Conservation (phyloP, 2,113 vertebrate species). For the Lophura nycthemera region DNA sequence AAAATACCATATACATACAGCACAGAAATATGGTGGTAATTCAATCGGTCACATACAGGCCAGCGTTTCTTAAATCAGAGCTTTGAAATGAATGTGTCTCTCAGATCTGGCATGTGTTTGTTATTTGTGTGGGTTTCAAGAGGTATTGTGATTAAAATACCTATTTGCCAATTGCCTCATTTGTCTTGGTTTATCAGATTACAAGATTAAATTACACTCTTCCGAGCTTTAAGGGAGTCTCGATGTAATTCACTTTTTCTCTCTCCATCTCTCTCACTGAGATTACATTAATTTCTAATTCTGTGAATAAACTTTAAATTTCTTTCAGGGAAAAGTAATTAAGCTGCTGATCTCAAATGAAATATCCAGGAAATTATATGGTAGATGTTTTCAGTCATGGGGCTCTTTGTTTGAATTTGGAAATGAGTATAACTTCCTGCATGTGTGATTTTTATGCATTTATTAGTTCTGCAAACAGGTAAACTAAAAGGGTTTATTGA, state of each 20-base stretch:
- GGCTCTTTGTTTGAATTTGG: neutral
- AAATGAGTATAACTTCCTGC: constrained; percentile 7
- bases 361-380: neutral
- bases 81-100: constrained; percentile 63
- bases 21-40: constrained; percentile 52
- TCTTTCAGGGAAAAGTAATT: neutral
- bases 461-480: neutral
- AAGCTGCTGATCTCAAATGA: neutral
- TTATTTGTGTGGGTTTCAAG: constrained; percentile 62
- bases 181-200: constrained; percentile 78
- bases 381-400: neutral
- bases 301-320: constrained; percentile 22
- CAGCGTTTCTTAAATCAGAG: constrained; percentile 44
- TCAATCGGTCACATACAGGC: constrained; percentile 17
- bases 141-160: constrained; percentile 70
- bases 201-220: constrained; percentile 68
- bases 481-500: neutral
- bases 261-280: neutral
- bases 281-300: constrained; percentile 38
- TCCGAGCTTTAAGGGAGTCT: constrained; percentile 54
- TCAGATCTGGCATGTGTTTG: constrained; percentile 54
- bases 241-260: neutral
- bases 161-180: constrained; percentile 64
- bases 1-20: neutral
- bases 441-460: neutral